Evolutionary conservation across 2,113 vertebrate species (phyloP), one percentile per base, ranked within the genome.

Genomic region (Condylura cristata): DNA sequence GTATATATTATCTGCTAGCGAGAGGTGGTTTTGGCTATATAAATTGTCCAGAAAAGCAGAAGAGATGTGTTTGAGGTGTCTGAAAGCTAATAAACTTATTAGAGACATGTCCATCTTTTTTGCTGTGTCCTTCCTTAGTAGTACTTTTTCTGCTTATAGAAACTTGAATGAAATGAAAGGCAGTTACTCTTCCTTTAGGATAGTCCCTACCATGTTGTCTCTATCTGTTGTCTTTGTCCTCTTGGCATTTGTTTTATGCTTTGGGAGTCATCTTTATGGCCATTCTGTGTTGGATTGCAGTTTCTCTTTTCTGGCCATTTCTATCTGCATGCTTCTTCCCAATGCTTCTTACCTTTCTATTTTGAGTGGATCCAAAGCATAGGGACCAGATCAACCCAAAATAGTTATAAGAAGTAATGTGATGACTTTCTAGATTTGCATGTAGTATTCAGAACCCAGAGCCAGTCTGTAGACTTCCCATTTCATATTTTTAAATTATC

Each of bases 181-280:
- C 6, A 14, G 0, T 82, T 44, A 11, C 7, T 30, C 37, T 58
- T 41, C 1, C 22, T 30, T 10, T 63, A 46, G 65, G 48, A 30
- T 16, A 20, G 44, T 83, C 37, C 30, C 34, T 60, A 56, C 53
- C 46, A 60, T 46, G n/a, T 60, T 65, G 63, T 96, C 74, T 83
- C 0, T 71, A 32, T 72, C 26, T 74, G 53, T 95, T 32, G 51
- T 92, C 75, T 65, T 78, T 63, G 68, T 93, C 58, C 34, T 89
- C 28, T 63, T 51, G 65, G 70, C 6, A 4, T 84, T 46, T 72
- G 41, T 51, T 81, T 76, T 68, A 58, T 76, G 37, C 11, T 96
- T 56, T 37, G 30, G 63, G 39, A 26, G 34, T 48, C 46, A 6
- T 87, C 12, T 41, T 37, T 85, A 81, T 74, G 24, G 56, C 89